phyloP scores from a whole-genome alignment of 2,797 vertebrate species.

The Acrocephalus scirpaceus region DNA sequence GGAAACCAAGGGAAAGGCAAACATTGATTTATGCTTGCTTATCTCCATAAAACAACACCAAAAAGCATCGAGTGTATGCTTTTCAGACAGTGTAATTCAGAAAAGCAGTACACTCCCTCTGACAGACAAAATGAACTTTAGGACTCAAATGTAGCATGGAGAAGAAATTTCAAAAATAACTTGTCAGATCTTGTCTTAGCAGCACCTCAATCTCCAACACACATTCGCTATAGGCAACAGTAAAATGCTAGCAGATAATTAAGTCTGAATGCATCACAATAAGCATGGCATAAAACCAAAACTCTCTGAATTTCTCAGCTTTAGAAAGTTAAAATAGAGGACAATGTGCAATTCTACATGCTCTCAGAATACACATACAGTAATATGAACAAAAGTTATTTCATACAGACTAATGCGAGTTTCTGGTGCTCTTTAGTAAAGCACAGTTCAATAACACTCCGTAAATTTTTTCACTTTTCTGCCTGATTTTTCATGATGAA shows the following conservation, averaged over 20 bases:
- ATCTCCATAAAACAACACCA: neutral
- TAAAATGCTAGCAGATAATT: neutral
- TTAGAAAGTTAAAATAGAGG: neutral
- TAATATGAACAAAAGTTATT: neutral
- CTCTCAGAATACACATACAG: neutral
- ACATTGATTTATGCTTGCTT: neutral
- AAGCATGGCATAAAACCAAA: neutral
- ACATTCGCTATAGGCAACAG: neutral
- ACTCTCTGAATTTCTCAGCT: neutral
- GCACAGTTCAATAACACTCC: neutral
- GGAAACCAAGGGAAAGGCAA: neutral
- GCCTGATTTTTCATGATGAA: neutral
- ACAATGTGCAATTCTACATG: neutral
- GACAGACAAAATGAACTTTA: neutral
- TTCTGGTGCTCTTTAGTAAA: neutral
- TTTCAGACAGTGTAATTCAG: neutral
- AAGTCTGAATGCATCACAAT: neutral
- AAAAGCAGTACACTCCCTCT: neutral
- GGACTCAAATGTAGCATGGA: neutral
- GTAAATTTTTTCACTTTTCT: neutral
- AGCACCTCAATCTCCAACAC: neutral
- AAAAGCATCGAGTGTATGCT: neutral
- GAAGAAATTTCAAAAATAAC: neutral
- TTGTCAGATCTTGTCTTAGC: neutral
- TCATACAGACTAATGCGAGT: neutral